A percentile compares a stretch with the other conserved stretches of the same genome.
Conservation (phyloP, 2,113 vertebrate genomes). For the Pituophis catenifer region DNA sequence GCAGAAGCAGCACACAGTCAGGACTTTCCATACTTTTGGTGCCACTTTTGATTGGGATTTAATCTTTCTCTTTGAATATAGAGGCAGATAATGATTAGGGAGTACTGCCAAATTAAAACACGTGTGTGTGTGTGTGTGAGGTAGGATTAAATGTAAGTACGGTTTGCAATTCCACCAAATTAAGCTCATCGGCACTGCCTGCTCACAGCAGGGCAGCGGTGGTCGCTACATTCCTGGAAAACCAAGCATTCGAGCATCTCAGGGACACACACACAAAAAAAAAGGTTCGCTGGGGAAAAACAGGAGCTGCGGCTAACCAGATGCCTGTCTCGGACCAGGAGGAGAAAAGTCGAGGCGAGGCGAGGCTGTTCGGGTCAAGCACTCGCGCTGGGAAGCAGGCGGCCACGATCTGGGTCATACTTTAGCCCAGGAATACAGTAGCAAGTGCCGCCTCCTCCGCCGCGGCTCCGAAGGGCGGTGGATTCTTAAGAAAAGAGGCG, state of each 20-base stretch:
- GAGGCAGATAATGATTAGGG: neutral
- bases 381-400: neutral
- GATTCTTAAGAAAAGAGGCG: neutral
- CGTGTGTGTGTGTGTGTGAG: no score
- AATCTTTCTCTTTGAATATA: neutral
- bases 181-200: neutral
- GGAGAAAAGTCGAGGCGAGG: neutral
- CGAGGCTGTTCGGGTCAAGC: neutral
- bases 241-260: neutral
- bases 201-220: constrained; percentile 25
- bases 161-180: neutral
- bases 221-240: constrained; percentile 21
- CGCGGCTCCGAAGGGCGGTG: constrained; percentile 23
- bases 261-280: neutral
- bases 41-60: neutral
- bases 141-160: neutral
- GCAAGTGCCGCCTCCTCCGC: neutral
- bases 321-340: neutral
- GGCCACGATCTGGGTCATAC: neutral
- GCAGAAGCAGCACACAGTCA: neutral
- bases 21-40: neutral
- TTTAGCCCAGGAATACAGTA: neutral
- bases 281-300: neutral
- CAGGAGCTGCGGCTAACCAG: accelerated
- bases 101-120: neutral